A percentile compares a stretch with the other conserved stretches of the same genome.
Conservation (phyloP, 2,797 vertebrate genomes). For the Pelodytes ibericus region DNA sequence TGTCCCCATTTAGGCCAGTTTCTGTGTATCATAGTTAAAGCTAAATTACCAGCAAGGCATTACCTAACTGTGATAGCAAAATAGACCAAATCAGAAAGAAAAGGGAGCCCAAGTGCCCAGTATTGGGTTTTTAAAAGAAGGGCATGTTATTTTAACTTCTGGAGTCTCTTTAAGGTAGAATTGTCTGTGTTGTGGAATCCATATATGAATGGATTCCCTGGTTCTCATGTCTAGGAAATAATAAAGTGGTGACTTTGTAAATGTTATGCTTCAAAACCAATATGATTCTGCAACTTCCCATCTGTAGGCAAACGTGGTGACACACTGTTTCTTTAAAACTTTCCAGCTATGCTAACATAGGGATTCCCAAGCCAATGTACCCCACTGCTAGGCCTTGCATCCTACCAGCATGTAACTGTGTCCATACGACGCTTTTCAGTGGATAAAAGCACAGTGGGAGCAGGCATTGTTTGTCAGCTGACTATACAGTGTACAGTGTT, state of each 20-base stretch:
- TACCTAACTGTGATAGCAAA: too few species aligned
- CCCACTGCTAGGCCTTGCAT: conserved; percentile 16
- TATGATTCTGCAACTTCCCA: conserved; percentile 22
- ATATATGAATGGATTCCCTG: too few species aligned
- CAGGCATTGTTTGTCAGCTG: conserved; percentile 38
- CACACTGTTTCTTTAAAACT: conserved; percentile 24
- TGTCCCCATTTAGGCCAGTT: too few species aligned
- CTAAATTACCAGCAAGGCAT: too few species aligned
- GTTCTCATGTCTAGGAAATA: conserved; percentile 1
- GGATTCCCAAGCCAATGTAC: background rate
- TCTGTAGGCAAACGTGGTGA: conserved; percentile 6
- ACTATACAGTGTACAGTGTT: conserved; percentile 37
- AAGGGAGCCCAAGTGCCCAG: too few species aligned
- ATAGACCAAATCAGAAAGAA: too few species aligned
- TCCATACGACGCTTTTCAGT: conserved; percentile 11
- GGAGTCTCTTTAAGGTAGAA: too few species aligned
- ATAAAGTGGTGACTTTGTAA: conserved; percentile 8
- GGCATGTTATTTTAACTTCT: too few species aligned
- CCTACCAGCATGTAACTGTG: conserved; percentile 31
- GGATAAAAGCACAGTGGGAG: conserved; percentile 35
- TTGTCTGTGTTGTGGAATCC: too few species aligned
- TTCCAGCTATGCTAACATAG: conserved; percentile 46
- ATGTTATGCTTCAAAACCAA: conserved; percentile 22
- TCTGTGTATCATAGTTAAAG: too few species aligned
- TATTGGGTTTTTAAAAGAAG: too few species aligned